Base-by-base conservation (phyloP, 2,888 invertebrate genomes). In the Orchesella flavescens region DNA sequence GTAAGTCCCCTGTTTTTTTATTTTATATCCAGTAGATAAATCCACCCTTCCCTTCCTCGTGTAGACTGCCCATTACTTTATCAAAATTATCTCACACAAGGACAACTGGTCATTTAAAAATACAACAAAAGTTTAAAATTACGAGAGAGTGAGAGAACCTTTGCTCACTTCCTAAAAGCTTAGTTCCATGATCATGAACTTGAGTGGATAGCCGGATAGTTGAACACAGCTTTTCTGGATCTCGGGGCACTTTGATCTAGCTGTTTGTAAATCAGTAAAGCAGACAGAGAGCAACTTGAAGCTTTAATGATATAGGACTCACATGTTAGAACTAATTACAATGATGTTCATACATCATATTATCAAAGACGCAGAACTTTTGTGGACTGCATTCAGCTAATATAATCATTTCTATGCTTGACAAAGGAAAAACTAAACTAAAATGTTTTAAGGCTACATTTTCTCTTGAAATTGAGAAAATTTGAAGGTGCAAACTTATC, bases 21-120 rank as follows among this genome's bases (percentile, higher is more conserved):
- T 63, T 57, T 68, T 59, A 66, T 59, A 57, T 53, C 43, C 24
- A 44, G 57, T 15, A 66, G 10, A 65, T 65, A 63, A 55, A 55
- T 57, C 43, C 76, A 66, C 59, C 59, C 77, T 59, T 34, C 61
- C 69, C 77, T 77, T 77, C 34, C 34, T 43, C 76, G 21, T 76
- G 68, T 76, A 44, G 55, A 63, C 57, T 24, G 49, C 49, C 7
- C 34, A 68, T 76, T 68, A 53, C 34, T 68, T 78, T 63, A 78
- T 78, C 71, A 61, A 21, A 49, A 53, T 63, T 71, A 63, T 71
- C 69, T 71, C 61, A 34, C 34, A 71, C 78, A 78, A 78, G 78
- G 78, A 78, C 78, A 78, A 71, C 78, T 49, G 53, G 63, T 78
- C 53, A 55, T 71, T 71, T 59, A 74, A 74, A 78, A 24, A 23